Evolutionary conservation across 2,888 invertebrate genomes (phyloP).

Genomic region (Drosophila testacea): DNA sequence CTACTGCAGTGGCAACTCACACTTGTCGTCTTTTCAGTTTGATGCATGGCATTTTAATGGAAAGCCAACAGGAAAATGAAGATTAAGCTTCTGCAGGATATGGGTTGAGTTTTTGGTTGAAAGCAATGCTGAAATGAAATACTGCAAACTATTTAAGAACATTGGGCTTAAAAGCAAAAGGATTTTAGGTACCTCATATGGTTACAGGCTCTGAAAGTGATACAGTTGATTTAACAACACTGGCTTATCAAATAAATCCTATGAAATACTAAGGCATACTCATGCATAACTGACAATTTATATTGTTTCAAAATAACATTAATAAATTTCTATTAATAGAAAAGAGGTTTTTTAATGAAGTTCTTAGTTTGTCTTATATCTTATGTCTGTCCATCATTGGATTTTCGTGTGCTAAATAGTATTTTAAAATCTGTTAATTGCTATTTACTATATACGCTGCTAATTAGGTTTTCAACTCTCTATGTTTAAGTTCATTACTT

Average conservation of each 20-base stretch:
- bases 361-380: too few relatives aligned
- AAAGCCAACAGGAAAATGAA: constrained; percentile 63
- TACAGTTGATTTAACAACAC: constrained; percentile 3
- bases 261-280: not conserved
- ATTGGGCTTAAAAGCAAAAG: constrained; percentile 2
- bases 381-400: too few relatives aligned
- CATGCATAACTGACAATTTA: not conserved
- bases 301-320: too few relatives aligned
- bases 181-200: not conserved
- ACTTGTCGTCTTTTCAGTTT: constrained; percentile 54
- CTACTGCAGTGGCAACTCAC: constrained; percentile 11
- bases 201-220: not conserved
- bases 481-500: constrained; percentile 14
- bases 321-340: too few relatives aligned
- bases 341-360: too few relatives aligned
- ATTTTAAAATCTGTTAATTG: not conserved
- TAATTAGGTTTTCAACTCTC: not conserved
- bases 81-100: constrained; percentile 61
- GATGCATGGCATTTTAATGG: constrained; percentile 75
- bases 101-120: constrained; percentile 11
- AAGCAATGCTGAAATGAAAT: constrained; percentile 6
- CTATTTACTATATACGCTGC: not conserved
- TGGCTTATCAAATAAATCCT: not conserved
- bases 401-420: too few relatives aligned
- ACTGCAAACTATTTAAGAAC: constrained; percentile 9